Evolutionary conservation across 2,113 vertebrate species (phyloP).

Genomic region (Struthidea cinerea): DNA sequence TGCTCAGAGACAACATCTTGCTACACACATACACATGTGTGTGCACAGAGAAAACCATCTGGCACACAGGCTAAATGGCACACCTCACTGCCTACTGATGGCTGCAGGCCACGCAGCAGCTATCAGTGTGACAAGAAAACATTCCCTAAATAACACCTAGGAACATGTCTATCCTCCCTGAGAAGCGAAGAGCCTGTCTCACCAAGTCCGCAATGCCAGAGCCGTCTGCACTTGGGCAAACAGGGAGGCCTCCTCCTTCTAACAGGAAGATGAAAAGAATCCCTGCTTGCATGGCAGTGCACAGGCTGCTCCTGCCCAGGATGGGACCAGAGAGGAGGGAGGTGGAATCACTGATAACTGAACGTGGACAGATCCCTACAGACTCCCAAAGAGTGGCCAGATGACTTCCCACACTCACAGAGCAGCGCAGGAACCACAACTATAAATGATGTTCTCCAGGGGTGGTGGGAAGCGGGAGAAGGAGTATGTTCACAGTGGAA

Average conservation of each 20-base stretch:
- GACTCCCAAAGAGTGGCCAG: fast-evolving
- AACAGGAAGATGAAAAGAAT: background rate
- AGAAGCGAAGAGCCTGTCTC: background rate
- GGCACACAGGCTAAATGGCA: background rate
- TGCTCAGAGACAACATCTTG: background rate
- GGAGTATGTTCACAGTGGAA: background rate
- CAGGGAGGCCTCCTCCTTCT: background rate
- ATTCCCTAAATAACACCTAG: background rate
- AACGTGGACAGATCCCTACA: background rate
- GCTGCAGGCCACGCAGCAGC: background rate
- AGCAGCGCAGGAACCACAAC: background rate
- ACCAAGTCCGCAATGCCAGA: background rate
- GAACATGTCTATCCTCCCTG: background rate
- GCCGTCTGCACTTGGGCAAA: background rate
- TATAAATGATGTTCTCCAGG: background rate
- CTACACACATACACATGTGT: no score
- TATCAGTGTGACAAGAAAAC: background rate
- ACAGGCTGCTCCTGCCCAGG: background rate
- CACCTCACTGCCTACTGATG: background rate
- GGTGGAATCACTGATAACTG: background rate
- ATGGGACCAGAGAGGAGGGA: background rate
- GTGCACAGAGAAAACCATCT: background rate
- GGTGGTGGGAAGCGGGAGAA: background rate
- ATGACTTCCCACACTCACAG: background rate
- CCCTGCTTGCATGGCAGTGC: background rate